phyloP scores from a whole-genome alignment of 2,113 vertebrate genomes.

The Ellobius talpinus region DNA sequence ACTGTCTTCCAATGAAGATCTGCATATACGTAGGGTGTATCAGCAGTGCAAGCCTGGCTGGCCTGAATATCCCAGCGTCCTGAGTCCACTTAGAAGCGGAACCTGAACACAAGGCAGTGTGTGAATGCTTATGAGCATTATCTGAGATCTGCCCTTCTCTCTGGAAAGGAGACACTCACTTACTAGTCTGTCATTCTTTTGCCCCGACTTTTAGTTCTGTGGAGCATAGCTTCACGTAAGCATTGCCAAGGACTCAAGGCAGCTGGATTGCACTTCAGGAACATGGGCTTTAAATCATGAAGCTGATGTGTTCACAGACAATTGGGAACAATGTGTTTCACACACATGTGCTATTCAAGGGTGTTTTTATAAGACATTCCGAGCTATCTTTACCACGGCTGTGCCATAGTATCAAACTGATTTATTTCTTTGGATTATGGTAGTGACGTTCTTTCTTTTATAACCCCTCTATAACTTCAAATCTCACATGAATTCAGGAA shows the following conservation, averaged over 20 bases:
- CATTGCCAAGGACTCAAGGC: background rate
- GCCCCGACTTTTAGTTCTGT: background rate
- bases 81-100: background rate
- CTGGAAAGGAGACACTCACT: background rate
- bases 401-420: background rate
- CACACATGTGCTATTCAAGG: background rate
- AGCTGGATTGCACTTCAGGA: background rate
- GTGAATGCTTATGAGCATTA: background rate
- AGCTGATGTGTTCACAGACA: background rate
- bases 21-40: background rate
- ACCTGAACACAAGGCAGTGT: background rate
- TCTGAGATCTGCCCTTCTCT: background rate
- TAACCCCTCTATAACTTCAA: background rate
- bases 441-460: background rate
- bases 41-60: background rate
- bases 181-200: background rate
- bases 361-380: constrained; percentile 6
- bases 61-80: background rate
- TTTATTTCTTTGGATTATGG: background rate
- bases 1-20: too few species aligned
- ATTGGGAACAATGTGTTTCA: background rate
- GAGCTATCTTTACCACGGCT: background rate
- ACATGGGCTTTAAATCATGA: background rate
- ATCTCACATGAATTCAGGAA: background rate
- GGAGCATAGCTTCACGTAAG: background rate